Base-by-base conservation (phyloP, 2,888 invertebrate species). In the Trachelus iudaicus region DNA sequence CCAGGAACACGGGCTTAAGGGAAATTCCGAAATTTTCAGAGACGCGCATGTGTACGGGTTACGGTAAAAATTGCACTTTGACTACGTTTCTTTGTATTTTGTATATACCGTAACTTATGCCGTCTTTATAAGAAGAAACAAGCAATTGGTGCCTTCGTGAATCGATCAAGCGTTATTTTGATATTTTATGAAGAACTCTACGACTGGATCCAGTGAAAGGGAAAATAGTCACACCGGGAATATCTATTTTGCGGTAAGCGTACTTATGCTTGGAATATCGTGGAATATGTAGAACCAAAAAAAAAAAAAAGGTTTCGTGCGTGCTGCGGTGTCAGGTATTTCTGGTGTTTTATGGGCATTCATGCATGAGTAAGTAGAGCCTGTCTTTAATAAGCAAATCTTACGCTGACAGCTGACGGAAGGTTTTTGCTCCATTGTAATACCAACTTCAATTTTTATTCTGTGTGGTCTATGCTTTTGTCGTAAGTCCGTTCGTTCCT, bases 341-440 rank as follows among this genome's bases (percentile, higher is more conserved):
- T 23, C 11, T 33, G 30, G 30, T 33, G 31, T 13, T 71, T 71
- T 34, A 34, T 33, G 31, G 71, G 4, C 71, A 30, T 13, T 77
- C 74, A 77, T 69, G 77, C 74, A 69, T 73, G 77, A 77, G 69
- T 35, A 31, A 2, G 34, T 35, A 23, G 23, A 23, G 77, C 34
- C 77, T 77, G 69, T 77, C 68, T 40, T 73, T 69, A 77, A 77
- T 75, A 77, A 75, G 74, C 74, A 40, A 77, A 56, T 69, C 69
- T 56, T 68, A 68, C 69, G 68, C 69, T 34, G 71, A 34, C 71
- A 71, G 71, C 31, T 71, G 71, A 31, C 31, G 11, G 71, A 71
- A 13, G 3, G 9, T 71, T 71, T 71, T 71, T 71, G 31, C 71
- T 71, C 30, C 33, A 34, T 71, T 71, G 33, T 31, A 30, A 71